A percentile compares a stretch with the other conserved stretches of the same genome.
Evolutionary conservation across 2,113 vertebrate genomes (phyloP).

Genomic region (Hystrix cristata): DNA sequence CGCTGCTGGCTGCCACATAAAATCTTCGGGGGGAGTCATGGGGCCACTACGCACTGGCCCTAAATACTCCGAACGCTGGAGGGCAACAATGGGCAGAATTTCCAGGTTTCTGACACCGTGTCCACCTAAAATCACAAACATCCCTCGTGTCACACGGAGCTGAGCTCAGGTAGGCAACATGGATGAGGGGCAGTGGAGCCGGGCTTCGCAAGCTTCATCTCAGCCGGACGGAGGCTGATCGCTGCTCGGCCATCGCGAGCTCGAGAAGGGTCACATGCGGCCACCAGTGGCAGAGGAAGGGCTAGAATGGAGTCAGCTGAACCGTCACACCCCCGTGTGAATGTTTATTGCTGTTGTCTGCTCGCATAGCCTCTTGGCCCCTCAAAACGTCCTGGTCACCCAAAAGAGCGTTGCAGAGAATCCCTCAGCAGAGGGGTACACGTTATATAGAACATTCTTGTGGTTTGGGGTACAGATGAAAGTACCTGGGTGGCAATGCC

Average conservation of each 20-base stretch:
- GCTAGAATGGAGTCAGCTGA: background rate
- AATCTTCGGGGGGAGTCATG: background rate
- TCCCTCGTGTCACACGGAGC: background rate
- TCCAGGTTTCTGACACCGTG: background rate
- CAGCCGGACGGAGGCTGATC: no score
- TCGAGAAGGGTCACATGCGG: background rate
- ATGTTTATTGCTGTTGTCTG: background rate
- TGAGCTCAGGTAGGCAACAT: background rate
- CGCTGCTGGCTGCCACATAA: background rate
- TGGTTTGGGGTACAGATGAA: background rate
- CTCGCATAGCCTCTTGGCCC: background rate
- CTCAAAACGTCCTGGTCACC: background rate
- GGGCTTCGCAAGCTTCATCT: background rate
- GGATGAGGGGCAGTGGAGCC: background rate
- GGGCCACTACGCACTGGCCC: background rate
- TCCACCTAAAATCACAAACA: background rate
- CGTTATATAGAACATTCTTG: background rate
- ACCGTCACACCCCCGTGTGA: background rate
- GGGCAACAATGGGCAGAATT: background rate
- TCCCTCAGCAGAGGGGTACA: background rate
- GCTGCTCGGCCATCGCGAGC: background rate
- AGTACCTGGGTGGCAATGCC: background rate
- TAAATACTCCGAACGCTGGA: background rate
- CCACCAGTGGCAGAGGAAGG: background rate
- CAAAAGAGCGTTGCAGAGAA: background rate